These are phyloP conservation scores for Tipula helvola DNA, from an alignment of 2,888 invertebrate species.

Conservation along the genomic window DNA sequence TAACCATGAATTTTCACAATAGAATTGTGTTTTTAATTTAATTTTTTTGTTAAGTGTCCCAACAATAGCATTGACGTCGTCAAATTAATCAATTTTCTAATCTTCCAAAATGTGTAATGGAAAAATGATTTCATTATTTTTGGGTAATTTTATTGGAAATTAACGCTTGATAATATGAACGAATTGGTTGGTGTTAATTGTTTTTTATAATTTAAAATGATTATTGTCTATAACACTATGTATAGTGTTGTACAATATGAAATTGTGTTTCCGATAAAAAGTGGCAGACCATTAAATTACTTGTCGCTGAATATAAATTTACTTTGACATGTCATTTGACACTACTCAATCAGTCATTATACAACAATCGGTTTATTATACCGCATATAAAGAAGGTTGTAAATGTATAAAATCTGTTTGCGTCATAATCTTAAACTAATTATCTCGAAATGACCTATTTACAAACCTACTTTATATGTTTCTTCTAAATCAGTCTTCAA, in stretches of 20 bases:
- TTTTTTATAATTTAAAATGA: neutral
- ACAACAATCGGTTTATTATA: no score
- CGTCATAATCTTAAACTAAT: neutral
- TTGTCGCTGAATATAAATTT: neutral
- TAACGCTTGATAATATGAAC: neutral
- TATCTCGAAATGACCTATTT: neutral
- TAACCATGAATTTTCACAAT: constrained; percentile 4
- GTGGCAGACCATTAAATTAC: neutral
- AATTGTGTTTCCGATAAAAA: neutral
- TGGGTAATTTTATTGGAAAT: neutral
- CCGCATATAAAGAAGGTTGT: no score
- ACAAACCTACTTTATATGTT: neutral
- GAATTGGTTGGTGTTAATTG: neutral
- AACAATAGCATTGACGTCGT: neutral
- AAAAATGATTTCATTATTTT: constrained; percentile 4
- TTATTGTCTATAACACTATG: neutral
- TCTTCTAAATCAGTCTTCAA: neutral
- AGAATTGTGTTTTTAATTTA: neutral
- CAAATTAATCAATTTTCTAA: neutral
- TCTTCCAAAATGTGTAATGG: neutral
- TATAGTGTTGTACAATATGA: neutral
- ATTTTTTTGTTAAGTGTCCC: neutral
- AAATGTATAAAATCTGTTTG: neutral
- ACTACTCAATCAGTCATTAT: neutral
- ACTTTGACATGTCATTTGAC: neutral